phyloP scores from a whole-genome alignment of 2,888 invertebrate species.

The Coenonympha arcania region DNA sequence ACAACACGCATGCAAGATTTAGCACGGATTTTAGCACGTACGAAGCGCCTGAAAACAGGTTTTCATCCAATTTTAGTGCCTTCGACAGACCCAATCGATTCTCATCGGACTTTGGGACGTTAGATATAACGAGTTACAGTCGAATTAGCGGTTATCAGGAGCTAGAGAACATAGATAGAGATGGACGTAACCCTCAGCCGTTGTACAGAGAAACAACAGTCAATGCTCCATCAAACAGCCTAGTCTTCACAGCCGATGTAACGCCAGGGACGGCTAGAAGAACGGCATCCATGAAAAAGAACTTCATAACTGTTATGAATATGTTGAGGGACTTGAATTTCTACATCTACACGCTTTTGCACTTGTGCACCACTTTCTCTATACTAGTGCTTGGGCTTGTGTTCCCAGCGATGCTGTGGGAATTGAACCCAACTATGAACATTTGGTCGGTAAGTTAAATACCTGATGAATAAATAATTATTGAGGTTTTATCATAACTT shows the following conservation, averaged over 20 bases:
- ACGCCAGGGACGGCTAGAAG: constrained; percentile 59
- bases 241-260: constrained; percentile 55
- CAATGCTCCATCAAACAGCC: constrained; percentile 51
- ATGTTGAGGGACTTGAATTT: constrained; percentile 67
- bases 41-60: constrained; percentile 38
- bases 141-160: constrained; percentile 56
- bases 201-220: constrained; percentile 73
- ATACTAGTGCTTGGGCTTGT: constrained; percentile 66
- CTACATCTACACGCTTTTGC: constrained; percentile 71
- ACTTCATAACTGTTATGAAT: constrained; percentile 57
- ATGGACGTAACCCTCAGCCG: constrained; percentile 60
- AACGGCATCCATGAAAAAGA: constrained; percentile 61
- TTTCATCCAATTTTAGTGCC: constrained; percentile 50
- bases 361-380: constrained; percentile 71
- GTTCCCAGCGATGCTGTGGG: constrained; percentile 71
- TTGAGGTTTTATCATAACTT: too few relatives aligned
- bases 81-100: constrained; percentile 39
- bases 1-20: constrained; percentile 41
- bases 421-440: constrained; percentile 54
- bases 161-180: constrained; percentile 59
- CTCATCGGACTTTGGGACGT: constrained; percentile 53
- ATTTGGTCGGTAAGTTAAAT: constrained; percentile 57
- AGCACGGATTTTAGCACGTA: constrained; percentile 48
- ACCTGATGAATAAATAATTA: background rate
- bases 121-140: constrained; percentile 46